Conservation (phyloP, 2,797 vertebrate genomes). For the Enteromius mattozi region DNA sequence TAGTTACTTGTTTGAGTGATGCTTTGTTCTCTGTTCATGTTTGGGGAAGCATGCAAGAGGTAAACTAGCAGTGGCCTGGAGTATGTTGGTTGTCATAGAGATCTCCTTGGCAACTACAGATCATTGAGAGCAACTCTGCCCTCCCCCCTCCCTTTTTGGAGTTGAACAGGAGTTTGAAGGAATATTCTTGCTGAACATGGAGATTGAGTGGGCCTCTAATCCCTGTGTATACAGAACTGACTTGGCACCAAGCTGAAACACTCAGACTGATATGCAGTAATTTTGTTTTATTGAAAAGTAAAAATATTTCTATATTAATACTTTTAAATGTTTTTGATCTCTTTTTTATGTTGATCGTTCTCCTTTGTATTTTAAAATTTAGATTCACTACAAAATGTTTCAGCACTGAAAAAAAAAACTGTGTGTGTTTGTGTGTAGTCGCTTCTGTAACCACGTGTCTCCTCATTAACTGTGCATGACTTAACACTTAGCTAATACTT, state of each 20-base stretch:
- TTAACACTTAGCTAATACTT: conserved; percentile 49
- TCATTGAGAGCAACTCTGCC: conserved; percentile 63
- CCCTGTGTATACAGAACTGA: conserved; percentile 26
- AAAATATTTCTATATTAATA: conserved; percentile 1
- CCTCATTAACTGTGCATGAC: conserved; percentile 56
- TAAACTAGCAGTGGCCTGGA: conserved; percentile 62
- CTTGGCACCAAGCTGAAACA: conserved; percentile 16
- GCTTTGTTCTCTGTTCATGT: conserved; percentile 61
- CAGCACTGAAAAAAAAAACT: background rate
- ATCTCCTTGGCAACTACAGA: conserved; percentile 71
- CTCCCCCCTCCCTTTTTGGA: conserved; percentile 35
- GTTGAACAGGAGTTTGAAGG: conserved; percentile 29
- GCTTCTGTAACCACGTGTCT: conserved; percentile 5
- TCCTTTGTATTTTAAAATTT: background rate
- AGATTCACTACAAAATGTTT: conserved; percentile 1
- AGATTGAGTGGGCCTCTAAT: conserved; percentile 44
- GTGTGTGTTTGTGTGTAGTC: background rate
- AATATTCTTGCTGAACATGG: conserved; percentile 40
- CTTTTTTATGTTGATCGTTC: background rate
- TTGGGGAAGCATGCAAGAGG: conserved; percentile 61
- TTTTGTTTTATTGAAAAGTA: background rate
- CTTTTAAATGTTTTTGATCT: background rate
- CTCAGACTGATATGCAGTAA: background rate
- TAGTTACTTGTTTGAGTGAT: conserved; percentile 4
- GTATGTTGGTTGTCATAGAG: conserved; percentile 73